Base-by-base conservation (phyloP, 2,797 vertebrate genomes). In the Neolamprologus multifasciatus region DNA sequence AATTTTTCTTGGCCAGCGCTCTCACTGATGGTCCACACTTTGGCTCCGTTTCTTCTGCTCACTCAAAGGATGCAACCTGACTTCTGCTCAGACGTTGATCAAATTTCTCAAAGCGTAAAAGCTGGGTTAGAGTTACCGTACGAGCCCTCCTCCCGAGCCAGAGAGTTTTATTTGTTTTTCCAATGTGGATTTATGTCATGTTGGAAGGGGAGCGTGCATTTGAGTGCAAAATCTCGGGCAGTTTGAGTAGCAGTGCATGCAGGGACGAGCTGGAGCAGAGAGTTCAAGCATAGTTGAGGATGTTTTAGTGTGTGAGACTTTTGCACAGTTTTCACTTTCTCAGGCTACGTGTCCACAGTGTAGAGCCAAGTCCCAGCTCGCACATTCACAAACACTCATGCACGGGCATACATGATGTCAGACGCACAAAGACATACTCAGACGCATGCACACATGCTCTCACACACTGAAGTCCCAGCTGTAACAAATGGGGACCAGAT, bases 401-500 rank as follows among this genome's bases (percentile, higher is more conserved):
- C 54, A 52, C 2, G 52, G 40, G 43, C 87, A 85, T 84, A 89
- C 84, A 91, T 88, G 86, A 86, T 90, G 90, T 88, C 90, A 91
- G 45, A 78, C 5, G 21, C 79, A 88, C 81, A 85, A 57, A 84
- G 82, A 83, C 76, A 81, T 79, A 31, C 84, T 50, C 78, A 84
- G 33, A 85, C 59, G 83, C 85, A 80, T 55, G 59, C 79, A 48
- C 81, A 78, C 69, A 64, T 77, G 45, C 71, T 79, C 83, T 51
- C 81, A 90, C 86, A 86, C 80, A 5, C 52, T 89, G 79, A 82
- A 92, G 93, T 93, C 94, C 90, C 95, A 96, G 96, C 95, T 95
- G 96, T 94, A 96, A 88, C 92, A 96, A 96, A 96, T 96, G 90
- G 89, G 85, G 94, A 96, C 91, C 96, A 96, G 96, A 96, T 96